Evolutionary conservation across 2,888 invertebrate species (phyloP), one percentile per base, ranked within the genome.

Genomic region (Tineola bisselliella): DNA sequence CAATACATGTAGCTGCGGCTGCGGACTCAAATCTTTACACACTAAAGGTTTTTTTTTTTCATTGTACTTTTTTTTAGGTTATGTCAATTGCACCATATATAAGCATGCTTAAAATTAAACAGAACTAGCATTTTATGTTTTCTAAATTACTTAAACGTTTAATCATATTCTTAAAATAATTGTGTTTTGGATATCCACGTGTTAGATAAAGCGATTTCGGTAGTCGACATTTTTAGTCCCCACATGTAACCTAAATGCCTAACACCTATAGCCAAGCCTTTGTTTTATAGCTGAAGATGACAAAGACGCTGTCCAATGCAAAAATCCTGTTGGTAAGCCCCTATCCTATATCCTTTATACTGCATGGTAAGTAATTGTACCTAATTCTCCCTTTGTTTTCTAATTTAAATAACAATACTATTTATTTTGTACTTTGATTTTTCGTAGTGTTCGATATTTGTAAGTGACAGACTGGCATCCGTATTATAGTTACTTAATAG

Each of bases 1-100:
- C 68, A 84, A 90, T 65, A 81, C 89, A 44, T 93, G 93, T 73
- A 88, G 88, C 65, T 94, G 93, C 67, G 92, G 92, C 19, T 93
- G 92, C 72, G 90, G 89, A 31, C 84, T 87, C 15, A 88, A 89
- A 69, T 84, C 84, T 43, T 76, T 91, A 19, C 93, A 93, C 69
- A 92, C 91, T 0, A 93, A 93, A 90, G 91, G 93, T 93, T 88
- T 66, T 64, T 56, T n/a, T n/a, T n/a, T 61, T 38, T 8, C n/a
- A n/a, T 10, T 54, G 93, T 93, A 88, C 66, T 64, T 54, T 11
- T 60, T 38, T 80, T 74, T 66, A 82, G 81, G 82, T 82, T 81
- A 82, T 73, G 70, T 69, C 66, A 25, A 75, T 81, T 81, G 74
- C 81, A 74, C 81, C 82, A 81, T 15, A 6, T 25, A 4, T 12